Conservation (phyloP, 2,888 invertebrate genomes). For the Ophion obscuratus region DNA sequence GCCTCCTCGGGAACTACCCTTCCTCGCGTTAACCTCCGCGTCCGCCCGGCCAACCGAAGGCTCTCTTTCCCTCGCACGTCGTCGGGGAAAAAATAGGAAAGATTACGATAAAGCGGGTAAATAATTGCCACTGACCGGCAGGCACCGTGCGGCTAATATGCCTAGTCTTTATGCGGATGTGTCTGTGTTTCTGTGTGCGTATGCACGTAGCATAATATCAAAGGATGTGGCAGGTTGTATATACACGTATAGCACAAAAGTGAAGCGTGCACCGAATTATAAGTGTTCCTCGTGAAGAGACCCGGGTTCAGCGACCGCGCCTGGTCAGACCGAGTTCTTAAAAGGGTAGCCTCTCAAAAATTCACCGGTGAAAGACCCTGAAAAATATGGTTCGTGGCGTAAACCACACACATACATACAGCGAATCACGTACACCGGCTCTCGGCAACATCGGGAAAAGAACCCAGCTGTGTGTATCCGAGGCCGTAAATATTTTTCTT, state of each 20-base stretch:
- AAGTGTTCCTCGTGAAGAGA: slow-evolving; percentile 27
- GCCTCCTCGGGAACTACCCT: slow-evolving; percentile 36
- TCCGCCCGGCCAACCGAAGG: slow-evolving; percentile 64
- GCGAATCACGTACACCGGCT: slow-evolving; percentile 9
- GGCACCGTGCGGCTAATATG: slow-evolving; percentile 71
- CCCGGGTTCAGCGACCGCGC: slow-evolving; percentile 48
- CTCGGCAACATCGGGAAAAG: not conserved
- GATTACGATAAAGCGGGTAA: slow-evolving; percentile 80
- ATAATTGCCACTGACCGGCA: slow-evolving; percentile 77
- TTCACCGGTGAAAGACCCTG: slow-evolving; percentile 53
- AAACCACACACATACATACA: slow-evolving; percentile 15
- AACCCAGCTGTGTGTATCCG: slow-evolving; percentile 36
- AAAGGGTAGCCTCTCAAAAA: slow-evolving; percentile 40
- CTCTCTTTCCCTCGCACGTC: slow-evolving; percentile 77
- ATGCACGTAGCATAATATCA: slow-evolving; percentile 19
- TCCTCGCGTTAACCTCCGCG: slow-evolving; percentile 47
- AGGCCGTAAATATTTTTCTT: slow-evolving; percentile 54
- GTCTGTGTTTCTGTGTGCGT: not conserved
- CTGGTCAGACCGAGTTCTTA: slow-evolving; percentile 25
- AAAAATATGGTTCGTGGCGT: slow-evolving; percentile 50
- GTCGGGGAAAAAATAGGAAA: slow-evolving; percentile 70
- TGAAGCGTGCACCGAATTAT: slow-evolving; percentile 58
- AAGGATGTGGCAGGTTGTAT: not conserved
- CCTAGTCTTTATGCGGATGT: slow-evolving; percentile 35
- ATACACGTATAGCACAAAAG: slow-evolving; percentile 15